Conservation (phyloP, 2,113 vertebrate species). For the Mesitornis unicolor region DNA sequence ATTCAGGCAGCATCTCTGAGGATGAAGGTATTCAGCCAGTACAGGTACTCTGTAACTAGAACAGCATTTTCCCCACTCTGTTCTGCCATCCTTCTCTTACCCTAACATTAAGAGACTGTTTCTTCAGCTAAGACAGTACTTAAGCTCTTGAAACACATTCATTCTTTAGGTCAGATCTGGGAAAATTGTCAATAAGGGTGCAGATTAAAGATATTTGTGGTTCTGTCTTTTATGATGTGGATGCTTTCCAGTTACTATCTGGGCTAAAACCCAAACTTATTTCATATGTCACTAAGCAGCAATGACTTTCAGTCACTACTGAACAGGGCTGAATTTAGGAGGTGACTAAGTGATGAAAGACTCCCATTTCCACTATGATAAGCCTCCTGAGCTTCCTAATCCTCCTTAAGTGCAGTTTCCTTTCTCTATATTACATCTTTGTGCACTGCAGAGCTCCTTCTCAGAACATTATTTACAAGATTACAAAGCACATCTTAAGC, state of each 20-base stretch:
- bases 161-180: background rate
- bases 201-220: background rate
- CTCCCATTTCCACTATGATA: constrained; percentile 4
- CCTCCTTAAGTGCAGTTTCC: background rate
- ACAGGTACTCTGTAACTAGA: background rate
- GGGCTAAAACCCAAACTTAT: constrained; percentile 38
- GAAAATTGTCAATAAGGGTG: background rate
- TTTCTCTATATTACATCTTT: background rate
- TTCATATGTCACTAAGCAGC: constrained; percentile 44
- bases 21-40: background rate
- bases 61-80: background rate
- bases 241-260: constrained; percentile 1
- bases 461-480: background rate
- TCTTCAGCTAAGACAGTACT: background rate
- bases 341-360: background rate
- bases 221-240: constrained; percentile 20
- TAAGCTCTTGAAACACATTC: background rate
- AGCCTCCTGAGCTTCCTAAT: constrained; percentile 31
- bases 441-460: background rate
- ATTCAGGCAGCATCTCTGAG: background rate
- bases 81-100: background rate
- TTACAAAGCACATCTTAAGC: background rate
- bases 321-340: constrained; percentile 16
- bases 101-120: background rate
- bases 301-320: constrained; percentile 16